Evolutionary conservation across 2,113 vertebrate genomes (phyloP).

Genomic region (Albula glossodonta): DNA sequence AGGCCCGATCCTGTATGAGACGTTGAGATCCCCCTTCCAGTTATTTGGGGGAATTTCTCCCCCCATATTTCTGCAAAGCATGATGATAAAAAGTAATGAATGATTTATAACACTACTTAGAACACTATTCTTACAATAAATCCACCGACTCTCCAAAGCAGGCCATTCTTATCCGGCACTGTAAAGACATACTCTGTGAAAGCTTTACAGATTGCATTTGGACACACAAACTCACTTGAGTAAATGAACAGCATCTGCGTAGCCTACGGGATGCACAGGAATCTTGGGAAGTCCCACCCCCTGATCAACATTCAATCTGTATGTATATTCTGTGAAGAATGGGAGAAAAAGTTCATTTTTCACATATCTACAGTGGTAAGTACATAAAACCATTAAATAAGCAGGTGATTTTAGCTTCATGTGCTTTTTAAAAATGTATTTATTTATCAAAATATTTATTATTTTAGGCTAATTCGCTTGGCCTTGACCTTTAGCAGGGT

Average conservation of each 20-base stretch:
- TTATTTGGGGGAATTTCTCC: constrained; percentile 74
- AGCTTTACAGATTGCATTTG: neutral
- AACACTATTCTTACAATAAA: too few relatives aligned
- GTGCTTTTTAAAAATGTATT: too few relatives aligned
- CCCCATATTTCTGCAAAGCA: constrained; percentile 77
- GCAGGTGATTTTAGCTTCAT: neutral
- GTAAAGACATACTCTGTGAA: neutral
- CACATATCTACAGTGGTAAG: neutral
- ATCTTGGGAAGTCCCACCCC: constrained; percentile 89
- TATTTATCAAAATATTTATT: too few relatives aligned
- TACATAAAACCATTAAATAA: neutral
- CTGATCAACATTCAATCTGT: constrained; percentile 74
- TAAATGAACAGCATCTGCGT: constrained; percentile 81
- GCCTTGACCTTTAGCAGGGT: constrained; percentile 89
- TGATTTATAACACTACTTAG: neutral
- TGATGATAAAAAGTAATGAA: neutral
- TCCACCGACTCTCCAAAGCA: too few relatives aligned
- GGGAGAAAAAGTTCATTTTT: neutral
- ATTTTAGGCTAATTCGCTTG: neutral
- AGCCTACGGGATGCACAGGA: constrained; percentile 92
- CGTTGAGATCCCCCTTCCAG: constrained; percentile 87
- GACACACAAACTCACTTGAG: constrained; percentile 68
- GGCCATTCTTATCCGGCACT: too few relatives aligned
- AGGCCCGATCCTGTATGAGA: constrained; percentile 85
- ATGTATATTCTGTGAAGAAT: constrained; percentile 79